Evolutionary conservation across 2,888 invertebrate species (phyloP), one percentile per base, ranked within the genome.

Genomic region (Exocentrus adspersus): DNA sequence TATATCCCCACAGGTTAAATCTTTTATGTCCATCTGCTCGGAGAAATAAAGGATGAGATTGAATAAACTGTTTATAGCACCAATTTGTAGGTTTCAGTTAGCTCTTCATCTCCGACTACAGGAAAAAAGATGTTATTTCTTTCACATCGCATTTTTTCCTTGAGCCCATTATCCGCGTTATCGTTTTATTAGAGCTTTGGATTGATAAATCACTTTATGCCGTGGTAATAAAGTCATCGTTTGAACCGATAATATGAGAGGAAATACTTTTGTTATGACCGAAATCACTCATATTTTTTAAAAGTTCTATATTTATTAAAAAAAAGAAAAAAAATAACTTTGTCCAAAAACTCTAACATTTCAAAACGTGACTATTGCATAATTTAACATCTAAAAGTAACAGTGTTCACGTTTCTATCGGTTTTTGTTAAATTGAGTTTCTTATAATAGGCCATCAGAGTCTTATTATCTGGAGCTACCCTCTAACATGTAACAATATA

Each of bases 51-150:
- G 42, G 42, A 53, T 53, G 53, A 21, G 53, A 21, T 53, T 41
- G 41, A 53, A 53, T 53, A 53, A 53, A 53, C 53, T 53, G 53
- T 53, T 53, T 53, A 53, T 53, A 37, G 53, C 53, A 37, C 24
- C 53, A 53, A 53, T 53, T 53, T 53, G 53, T 53, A 41, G 24
- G 41, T 42, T 41, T 21, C 41, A 21, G 41, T 42, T 42, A 42
- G 24, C 53, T 53, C 41, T 53, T 41, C 53, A 41, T 53, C 41
- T 53, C 24, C 21, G 41, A 21, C 53, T 14, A 21, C 19, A 53
- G 53, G 53, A 53, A 30, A 53, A 53, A 53, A 52, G 12, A 42
- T 19, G 41, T 42, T 32, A 53, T 53, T 53, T 53, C 37, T 53
- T 53, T 41, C 24, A 53, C 53, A 53, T 53, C 21, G 53, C 3